These are phyloP conservation scores for Huso huso DNA, from an alignment of 2,797 vertebrate genomes.

Conservation along the genomic window DNA sequence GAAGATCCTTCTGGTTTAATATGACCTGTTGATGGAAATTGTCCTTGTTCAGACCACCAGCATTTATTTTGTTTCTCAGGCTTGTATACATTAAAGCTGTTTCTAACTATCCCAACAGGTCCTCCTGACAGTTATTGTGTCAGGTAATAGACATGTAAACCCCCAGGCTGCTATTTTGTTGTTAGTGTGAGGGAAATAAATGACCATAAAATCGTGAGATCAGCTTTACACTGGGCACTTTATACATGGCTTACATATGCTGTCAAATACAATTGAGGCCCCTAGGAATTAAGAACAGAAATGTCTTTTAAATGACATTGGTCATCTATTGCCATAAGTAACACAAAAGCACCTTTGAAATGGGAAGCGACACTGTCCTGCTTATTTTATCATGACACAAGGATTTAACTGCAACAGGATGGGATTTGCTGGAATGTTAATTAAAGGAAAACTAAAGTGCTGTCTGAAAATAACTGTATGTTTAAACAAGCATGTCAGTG, in stretches of 20 bases:
- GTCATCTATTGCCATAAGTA: background rate
- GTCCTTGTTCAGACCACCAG: background rate
- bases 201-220: background rate
- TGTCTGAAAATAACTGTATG: too few relatives aligned
- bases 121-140: background rate
- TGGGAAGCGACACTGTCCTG: too few relatives aligned
- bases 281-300: slow-evolving; percentile 7
- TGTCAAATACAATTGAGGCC: slow-evolving; percentile 8
- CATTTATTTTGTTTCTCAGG: background rate
- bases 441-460: too few relatives aligned
- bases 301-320: slow-evolving; percentile 9
- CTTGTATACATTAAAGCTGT: background rate
- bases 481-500: too few relatives aligned
- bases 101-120: slow-evolving; percentile 5
- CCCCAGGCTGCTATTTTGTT: slow-evolving; percentile 2
- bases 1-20: background rate
- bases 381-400: too few relatives aligned
- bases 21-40: background rate
- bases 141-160: slow-evolving; percentile 1
- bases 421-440: too few relatives aligned
- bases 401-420: too few relatives aligned
- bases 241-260: background rate
- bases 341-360: slow-evolving; percentile 1
- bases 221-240: background rate
- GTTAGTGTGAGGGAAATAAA: background rate